Evolutionary conservation across 2,888 invertebrate genomes (phyloP).

Genomic region (Drosophila atripex): DNA sequence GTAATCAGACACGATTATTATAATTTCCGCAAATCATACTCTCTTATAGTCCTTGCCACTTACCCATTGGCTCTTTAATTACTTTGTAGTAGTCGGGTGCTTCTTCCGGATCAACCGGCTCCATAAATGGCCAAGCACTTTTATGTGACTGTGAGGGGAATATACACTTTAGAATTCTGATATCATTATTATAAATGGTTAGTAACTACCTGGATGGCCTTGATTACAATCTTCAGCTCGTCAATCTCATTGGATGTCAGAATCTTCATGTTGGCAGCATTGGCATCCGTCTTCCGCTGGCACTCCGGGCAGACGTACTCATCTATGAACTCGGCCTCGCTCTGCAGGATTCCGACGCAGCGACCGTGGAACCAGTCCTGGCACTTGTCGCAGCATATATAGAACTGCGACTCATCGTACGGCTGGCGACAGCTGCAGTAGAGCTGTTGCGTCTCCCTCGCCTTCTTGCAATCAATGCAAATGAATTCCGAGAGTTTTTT

Average conservation of each 20-base stretch:
- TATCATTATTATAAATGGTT: not conserved
- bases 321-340: conserved; percentile 97
- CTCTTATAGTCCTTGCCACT: conserved; percentile 75
- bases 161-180: not conserved
- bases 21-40: not conserved
- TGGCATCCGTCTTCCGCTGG: conserved; percentile 94
- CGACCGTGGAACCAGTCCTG: conserved; percentile 99
- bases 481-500: conserved; percentile 95
- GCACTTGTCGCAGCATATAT: conserved; percentile 99
- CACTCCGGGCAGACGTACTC: conserved; percentile 98
- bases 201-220: conserved; percentile 90
- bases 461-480: conserved; percentile 93
- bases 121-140: conserved; percentile 99
- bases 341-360: conserved; percentile 97
- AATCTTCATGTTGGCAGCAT: conserved; percentile 95
- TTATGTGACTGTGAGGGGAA: conserved; percentile 89
- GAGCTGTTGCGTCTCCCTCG: conserved; percentile 94
- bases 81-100: conserved; percentile 98
- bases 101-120: conserved; percentile 97
- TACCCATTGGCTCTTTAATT: conserved; percentile 98
- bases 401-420: conserved; percentile 99
- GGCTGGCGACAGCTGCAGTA: conserved; percentile 98
- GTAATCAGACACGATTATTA: conserved; percentile 46
- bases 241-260: conserved; percentile 92
- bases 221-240: conserved; percentile 92